Evolutionary conservation across 2,797 vertebrate genomes (phyloP).

Genomic region (Microctenopoma stevenorrisi): DNA sequence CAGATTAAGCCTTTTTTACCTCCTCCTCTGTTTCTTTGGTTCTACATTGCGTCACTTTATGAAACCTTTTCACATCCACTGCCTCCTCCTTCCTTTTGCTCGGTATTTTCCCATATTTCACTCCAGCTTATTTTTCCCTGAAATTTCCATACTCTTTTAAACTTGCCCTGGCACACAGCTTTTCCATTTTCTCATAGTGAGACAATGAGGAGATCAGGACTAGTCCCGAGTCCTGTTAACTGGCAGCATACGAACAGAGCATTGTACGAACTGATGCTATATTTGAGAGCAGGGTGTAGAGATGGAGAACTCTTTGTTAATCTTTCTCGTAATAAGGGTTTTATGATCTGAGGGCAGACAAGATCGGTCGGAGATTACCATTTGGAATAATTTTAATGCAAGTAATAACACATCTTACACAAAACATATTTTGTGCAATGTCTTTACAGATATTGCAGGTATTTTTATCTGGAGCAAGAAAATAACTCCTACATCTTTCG

Average conservation of each 20-base stretch:
- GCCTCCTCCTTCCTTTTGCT: conserved; percentile 3
- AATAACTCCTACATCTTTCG: no score
- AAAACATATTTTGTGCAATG: no score
- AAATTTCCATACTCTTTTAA: conserved; percentile 49
- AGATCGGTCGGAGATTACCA: neutral
- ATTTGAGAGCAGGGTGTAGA: conserved; percentile 27
- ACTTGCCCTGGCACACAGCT: conserved; percentile 39
- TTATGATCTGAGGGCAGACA: conserved; percentile 12
- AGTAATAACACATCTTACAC: neutral
- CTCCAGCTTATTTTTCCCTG: conserved; percentile 29
- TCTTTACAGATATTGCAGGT: no score
- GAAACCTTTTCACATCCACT: conserved; percentile 27
- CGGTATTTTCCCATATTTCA: conserved; percentile 7
- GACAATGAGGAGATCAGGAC: conserved; percentile 9
- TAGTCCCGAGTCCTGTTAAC: conserved; percentile 27
- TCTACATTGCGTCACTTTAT: conserved; percentile 1
- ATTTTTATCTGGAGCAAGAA: no score
- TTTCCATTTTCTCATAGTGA: conserved; percentile 55
- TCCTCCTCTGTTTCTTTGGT: conserved; percentile 33
- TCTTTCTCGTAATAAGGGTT: conserved; percentile 10
- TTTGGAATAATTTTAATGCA: conserved; percentile 3
- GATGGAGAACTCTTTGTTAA: conserved; percentile 15
- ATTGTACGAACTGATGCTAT: conserved; percentile 32
- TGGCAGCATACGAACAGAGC: conserved; percentile 29
- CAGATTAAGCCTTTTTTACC: conserved; percentile 41